A percentile compares a stretch with the other conserved stretches of the same genome.
Conservation (phyloP, 2,113 vertebrate species). For the Stegostoma tigrinum region DNA sequence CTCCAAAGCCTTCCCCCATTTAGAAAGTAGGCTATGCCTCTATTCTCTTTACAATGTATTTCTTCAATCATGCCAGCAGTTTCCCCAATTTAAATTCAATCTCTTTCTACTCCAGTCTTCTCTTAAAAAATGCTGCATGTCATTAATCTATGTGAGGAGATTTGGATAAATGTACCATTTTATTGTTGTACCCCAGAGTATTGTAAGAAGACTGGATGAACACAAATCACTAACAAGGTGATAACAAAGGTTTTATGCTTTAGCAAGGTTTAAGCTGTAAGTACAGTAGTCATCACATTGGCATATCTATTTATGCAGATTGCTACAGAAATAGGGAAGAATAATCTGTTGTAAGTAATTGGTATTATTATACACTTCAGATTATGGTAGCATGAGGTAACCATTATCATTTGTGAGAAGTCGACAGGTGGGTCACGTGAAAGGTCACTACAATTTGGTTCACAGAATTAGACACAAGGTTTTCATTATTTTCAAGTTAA, state of each 20-base stretch:
- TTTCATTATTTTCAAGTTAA: conserved; percentile 78
- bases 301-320: background rate
- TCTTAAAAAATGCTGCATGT: background rate
- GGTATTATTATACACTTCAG: conserved; percentile 53
- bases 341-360: conserved; percentile 45
- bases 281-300: conserved; percentile 1
- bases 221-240: background rate
- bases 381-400: conserved; percentile 64
- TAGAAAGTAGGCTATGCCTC: too few species aligned
- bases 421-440: conserved; percentile 80
- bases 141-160: background rate
- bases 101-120: background rate
- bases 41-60: background rate
- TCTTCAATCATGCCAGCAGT: background rate
- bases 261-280: background rate
- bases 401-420: conserved; percentile 70
- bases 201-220: background rate
- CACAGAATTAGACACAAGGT: conserved; percentile 71
- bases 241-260: too few species aligned
- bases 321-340: background rate
- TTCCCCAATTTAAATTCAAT: background rate
- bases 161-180: background rate
- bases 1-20: background rate
- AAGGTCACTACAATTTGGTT: conserved; percentile 71
- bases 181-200: background rate